Conservation (phyloP, 2,888 invertebrate genomes). For the Drosophila anceps region DNA sequence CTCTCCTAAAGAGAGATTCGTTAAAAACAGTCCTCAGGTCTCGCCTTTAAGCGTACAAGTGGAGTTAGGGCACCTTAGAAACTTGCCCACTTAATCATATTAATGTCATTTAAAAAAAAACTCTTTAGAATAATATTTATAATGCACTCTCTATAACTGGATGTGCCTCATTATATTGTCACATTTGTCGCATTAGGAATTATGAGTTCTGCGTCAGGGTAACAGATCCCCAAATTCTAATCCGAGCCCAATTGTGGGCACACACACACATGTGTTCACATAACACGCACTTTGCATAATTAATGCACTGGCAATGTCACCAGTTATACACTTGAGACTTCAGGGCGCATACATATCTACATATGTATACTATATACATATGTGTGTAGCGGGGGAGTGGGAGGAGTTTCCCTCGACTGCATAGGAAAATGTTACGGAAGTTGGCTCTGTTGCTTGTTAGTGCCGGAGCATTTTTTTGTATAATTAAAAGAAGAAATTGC, state of each 20-base stretch:
- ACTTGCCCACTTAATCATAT: neutral
- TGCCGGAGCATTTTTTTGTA: slow-evolving; percentile 54
- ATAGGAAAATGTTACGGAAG: slow-evolving; percentile 32
- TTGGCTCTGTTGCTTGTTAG: slow-evolving; percentile 43
- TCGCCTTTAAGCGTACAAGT: neutral
- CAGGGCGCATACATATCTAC: slow-evolving; percentile 2
- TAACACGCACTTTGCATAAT: slow-evolving; percentile 75
- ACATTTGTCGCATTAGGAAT: slow-evolving; percentile 56
- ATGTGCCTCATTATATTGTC: slow-evolving; percentile 40
- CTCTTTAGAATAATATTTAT: neutral
- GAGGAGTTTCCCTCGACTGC: slow-evolving; percentile 3
- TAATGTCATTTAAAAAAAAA: neutral
- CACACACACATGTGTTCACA: slow-evolving; percentile 44
- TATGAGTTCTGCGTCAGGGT: slow-evolving; percentile 27
- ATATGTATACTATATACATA: neutral
- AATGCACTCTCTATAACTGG: neutral
- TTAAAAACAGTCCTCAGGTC: neutral
- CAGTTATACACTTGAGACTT: slow-evolving; percentile 74
- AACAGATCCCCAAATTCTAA: slow-evolving; percentile 32
- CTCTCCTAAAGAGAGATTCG: neutral
- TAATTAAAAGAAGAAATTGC: slow-evolving; percentile 79
- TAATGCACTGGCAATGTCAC: slow-evolving; percentile 74
- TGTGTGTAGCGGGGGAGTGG: neutral
- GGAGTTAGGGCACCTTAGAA: neutral
- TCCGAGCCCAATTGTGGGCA: slow-evolving; percentile 17